A percentile compares a stretch with the other conserved stretches of the same genome.
Conservation (phyloP, 1,140 invertebrate species). For the Drosophila elegans region DNA sequence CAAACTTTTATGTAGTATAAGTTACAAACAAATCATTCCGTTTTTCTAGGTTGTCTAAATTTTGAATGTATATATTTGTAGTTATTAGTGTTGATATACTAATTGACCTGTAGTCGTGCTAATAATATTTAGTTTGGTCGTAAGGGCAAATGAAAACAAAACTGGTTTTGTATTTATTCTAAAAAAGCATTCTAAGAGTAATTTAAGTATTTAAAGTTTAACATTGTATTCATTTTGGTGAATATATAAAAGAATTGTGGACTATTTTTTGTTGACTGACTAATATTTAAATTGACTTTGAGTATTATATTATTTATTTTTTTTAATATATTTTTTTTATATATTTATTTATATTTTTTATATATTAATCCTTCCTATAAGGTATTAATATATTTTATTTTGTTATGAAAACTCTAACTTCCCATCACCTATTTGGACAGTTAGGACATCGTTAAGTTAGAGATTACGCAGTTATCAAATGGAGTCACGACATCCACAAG, state of each 20-base stretch:
- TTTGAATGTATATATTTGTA: not conserved
- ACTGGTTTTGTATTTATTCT: not conserved
- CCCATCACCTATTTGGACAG: conserved; percentile 48
- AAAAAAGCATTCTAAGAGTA: not conserved
- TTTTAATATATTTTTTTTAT: not conserved
- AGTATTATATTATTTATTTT: too few relatives aligned
- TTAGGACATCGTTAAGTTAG: conserved; percentile 28
- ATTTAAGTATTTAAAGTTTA: not conserved
- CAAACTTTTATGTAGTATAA: not conserved
- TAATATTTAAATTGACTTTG: too few relatives aligned
- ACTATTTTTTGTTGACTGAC: too few relatives aligned
- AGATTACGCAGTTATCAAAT: conserved; percentile 36
- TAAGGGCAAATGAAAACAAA: not conserved
- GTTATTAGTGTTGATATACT: not conserved
- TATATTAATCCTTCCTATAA: not conserved
- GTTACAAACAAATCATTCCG: conserved; percentile 1
- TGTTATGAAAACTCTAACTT: not conserved
- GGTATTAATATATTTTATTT: not conserved
- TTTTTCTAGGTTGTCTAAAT: not conserved
- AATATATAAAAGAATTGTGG: not conserved
- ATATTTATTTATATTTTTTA: not conserved
- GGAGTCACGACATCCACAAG: conserved; percentile 53
- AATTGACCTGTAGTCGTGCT: conserved; percentile 20
- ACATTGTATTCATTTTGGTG: not conserved
- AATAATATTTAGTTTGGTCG: not conserved